Evolutionary conservation across 2,888 invertebrate genomes (phyloP).

Genomic region (Ernsta delagoae): DNA sequence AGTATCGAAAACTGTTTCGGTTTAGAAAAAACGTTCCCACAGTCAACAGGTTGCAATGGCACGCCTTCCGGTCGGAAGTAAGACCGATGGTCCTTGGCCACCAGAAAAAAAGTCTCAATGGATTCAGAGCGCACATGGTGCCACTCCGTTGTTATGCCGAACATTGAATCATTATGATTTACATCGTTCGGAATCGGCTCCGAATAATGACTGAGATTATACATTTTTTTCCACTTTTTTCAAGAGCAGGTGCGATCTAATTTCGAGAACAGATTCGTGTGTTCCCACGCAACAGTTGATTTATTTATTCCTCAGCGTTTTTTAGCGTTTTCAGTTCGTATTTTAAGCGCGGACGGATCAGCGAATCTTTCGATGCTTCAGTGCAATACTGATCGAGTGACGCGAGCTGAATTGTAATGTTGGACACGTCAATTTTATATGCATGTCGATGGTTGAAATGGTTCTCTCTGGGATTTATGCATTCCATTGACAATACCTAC

Average conservation of each 20-base stretch:
- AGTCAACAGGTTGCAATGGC: slow-evolving; percentile 78
- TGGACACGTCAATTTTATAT: slow-evolving; percentile 46
- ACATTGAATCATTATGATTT: slow-evolving; percentile 60
- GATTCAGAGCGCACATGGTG: slow-evolving; percentile 71
- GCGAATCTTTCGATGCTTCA: slow-evolving; percentile 45
- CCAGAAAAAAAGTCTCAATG: slow-evolving; percentile 63
- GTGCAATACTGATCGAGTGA: slow-evolving; percentile 40
- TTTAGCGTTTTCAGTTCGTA: slow-evolving; percentile 54
- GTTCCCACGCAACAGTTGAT: slow-evolving; percentile 63
- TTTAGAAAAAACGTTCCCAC: slow-evolving; percentile 76
- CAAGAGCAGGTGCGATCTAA: slow-evolving; percentile 62
- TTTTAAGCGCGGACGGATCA: slow-evolving; percentile 50
- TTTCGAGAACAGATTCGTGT: slow-evolving; percentile 62
- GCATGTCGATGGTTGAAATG: slow-evolving; percentile 43
- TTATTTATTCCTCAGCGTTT: slow-evolving; percentile 40
- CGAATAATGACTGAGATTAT: slow-evolving; percentile 43
- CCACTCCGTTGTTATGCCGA: slow-evolving; percentile 48
- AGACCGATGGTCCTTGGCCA: slow-evolving; percentile 71
- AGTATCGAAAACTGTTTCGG: slow-evolving; percentile 42
- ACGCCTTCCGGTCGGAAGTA: slow-evolving; percentile 82
- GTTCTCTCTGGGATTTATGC: neutral
- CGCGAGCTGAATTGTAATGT: slow-evolving; percentile 49
- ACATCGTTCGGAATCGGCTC: slow-evolving; percentile 57
- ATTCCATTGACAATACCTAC: neutral
- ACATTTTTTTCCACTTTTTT: slow-evolving; percentile 46